phyloP scores from a whole-genome alignment of 2,113 vertebrate species.

The Pedionomus torquatus region DNA sequence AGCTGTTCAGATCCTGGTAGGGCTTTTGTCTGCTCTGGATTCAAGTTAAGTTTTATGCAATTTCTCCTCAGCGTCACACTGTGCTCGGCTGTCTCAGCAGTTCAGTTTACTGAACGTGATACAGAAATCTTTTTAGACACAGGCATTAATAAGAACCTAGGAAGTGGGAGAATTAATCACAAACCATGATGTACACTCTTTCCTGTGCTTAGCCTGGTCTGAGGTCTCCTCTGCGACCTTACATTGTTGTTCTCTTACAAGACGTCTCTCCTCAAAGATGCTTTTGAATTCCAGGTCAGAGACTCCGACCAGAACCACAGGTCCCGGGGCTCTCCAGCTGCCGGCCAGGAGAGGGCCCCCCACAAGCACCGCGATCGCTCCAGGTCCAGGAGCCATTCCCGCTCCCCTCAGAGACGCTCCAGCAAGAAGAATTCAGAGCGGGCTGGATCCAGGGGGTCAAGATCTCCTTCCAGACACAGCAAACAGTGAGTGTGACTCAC shows the following conservation, averaged over 20 bases:
- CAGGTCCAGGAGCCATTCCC: constrained; percentile 58
- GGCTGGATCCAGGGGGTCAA: not conserved
- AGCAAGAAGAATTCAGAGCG: constrained; percentile 37
- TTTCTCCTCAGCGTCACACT: not conserved
- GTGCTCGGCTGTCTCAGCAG: not conserved
- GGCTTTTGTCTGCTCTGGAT: not conserved
- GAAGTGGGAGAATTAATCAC: not conserved
- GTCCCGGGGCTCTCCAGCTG: not conserved
- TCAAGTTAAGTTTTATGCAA: fast-evolving
- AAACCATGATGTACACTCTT: fast-evolving
- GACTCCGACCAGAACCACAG: not conserved
- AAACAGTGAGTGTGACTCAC: constrained; percentile 64
- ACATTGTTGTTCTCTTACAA: fast-evolving
- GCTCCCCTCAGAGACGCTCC: constrained; percentile 46
- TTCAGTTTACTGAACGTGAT: not conserved
- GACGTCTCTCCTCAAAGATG: not conserved
- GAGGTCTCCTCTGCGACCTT: not conserved
- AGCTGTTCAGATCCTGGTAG: not conserved
- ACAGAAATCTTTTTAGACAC: not conserved
- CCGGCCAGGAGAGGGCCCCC: not conserved
- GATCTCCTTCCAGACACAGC: constrained; percentile 56
- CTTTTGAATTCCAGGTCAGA: constrained; percentile 49
- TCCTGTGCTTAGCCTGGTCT: not conserved
- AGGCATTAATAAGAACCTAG: not conserved
- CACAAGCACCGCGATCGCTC: constrained; percentile 19